phyloP scores from a whole-genome alignment of 2,113 vertebrate genomes.

The Corythaeola cristata region DNA sequence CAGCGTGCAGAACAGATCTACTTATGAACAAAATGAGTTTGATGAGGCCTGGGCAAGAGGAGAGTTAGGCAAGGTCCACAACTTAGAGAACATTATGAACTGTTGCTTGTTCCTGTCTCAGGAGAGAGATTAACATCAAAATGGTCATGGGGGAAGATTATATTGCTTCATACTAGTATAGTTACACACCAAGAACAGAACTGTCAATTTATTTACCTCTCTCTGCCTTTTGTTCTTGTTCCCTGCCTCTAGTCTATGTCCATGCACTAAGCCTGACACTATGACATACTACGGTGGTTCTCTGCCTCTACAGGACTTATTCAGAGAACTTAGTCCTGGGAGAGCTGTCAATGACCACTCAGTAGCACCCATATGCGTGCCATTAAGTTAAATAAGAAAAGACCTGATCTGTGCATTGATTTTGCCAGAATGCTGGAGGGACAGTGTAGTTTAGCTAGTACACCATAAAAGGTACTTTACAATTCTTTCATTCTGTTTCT shows the following conservation, averaged over 20 bases:
- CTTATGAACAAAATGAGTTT: neutral
- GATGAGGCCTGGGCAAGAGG: neutral
- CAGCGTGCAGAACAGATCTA: neutral
- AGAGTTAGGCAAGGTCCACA: neutral
- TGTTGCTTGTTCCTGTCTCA: neutral
- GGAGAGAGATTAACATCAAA: neutral
- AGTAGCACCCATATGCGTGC: neutral
- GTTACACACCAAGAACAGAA: neutral
- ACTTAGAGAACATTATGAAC: neutral
- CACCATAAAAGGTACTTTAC: conserved; percentile 4
- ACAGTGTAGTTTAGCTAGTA: neutral
- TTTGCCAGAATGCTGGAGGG: conserved; percentile 12
- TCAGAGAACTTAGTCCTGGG: neutral
- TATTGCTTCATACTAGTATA: neutral
- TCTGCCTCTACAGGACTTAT: neutral
- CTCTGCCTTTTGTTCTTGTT: neutral
- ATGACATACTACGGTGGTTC: neutral
- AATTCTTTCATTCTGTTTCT: conserved; percentile 15
- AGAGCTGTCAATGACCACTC: neutral
- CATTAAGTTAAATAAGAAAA: conserved; percentile 8
- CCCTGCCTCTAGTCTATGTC: neutral
- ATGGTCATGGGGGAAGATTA: neutral
- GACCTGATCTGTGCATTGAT: neutral
- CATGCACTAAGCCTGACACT: neutral
- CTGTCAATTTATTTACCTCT: neutral